phyloP scores from a whole-genome alignment of 1,140 invertebrate genomes.

The Drosophila orena region DNA sequence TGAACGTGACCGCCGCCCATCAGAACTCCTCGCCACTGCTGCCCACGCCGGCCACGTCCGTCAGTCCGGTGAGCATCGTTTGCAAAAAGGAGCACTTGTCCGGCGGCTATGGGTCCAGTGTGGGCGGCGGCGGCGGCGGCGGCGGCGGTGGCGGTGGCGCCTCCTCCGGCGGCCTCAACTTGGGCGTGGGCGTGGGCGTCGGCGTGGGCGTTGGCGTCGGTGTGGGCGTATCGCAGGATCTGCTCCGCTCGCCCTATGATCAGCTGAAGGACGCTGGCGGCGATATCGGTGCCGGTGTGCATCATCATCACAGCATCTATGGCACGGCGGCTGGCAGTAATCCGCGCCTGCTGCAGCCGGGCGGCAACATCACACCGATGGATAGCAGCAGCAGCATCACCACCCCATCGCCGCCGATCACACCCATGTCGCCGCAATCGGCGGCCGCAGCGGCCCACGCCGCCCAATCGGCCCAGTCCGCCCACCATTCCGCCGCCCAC shows the following conservation, averaged over 20 bases:
- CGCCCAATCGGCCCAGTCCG: slow-evolving; percentile 72
- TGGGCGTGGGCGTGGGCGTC: slow-evolving; percentile 22
- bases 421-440: slow-evolving; percentile 86
- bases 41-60: slow-evolving; percentile 87
- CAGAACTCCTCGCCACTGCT: slow-evolving; percentile 86
- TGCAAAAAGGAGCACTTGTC: slow-evolving; percentile 87
- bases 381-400: slow-evolving; percentile 88
- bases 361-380: slow-evolving; percentile 87
- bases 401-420: slow-evolving; percentile 88
- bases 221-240: slow-evolving; percentile 50
- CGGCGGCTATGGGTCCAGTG: slow-evolving; percentile 77
- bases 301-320: slow-evolving; percentile 83
- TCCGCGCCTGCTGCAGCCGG: slow-evolving; percentile 80
- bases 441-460: slow-evolving; percentile 79
- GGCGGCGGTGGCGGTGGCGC: slow-evolving; percentile 24
- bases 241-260: slow-evolving; percentile 74
- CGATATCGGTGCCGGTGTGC: slow-evolving; percentile 62
- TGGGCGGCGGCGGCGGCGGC: slow-evolving; percentile 24
- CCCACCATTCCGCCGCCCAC: slow-evolving; percentile 71
- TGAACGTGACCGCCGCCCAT: slow-evolving; percentile 74
- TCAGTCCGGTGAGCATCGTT: slow-evolving; percentile 88
- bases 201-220: slow-evolving; percentile 33
- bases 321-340: slow-evolving; percentile 78
- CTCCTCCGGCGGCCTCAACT: slow-evolving; percentile 15
- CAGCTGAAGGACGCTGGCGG: slow-evolving; percentile 79